Base-by-base conservation (phyloP, 2,113 vertebrate genomes). In the Pseudorasbora parva region DNA sequence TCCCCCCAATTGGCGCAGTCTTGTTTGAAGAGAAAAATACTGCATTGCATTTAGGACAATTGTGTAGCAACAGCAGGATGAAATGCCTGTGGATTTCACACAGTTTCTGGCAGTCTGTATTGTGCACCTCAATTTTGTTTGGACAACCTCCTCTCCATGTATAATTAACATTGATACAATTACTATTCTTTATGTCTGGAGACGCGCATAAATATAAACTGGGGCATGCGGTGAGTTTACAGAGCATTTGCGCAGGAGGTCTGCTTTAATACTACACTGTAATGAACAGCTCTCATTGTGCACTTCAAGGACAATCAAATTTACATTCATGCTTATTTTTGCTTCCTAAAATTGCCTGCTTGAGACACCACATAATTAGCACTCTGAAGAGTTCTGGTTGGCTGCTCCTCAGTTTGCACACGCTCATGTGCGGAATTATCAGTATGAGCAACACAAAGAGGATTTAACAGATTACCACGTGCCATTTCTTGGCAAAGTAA, bases 161-260 rank as follows among this genome's bases (percentile, higher is more conserved):
- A 90, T 93, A 94, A 93, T 93, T 93, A 94, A 89, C 88, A 87
- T 87, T 86, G 91, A 91, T 92, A 92, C 89, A 89, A 94, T 94
- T 92, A 93, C 91, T 86, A 88, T 92, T 88, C 89, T 84, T 84
- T 86, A 87, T 86, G 86, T 92, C 90, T 87, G 57, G 47, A 88
- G 89, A 90, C 87, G 86, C 78, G 86, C 80, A 88, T 90, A 91
- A 91, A 94, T 89, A 91, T 83, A 90, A 90, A 92, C 89, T 74
- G 33, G 77, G 45, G 78, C 88, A 86, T 85, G 64, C 56, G 25
- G 59, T 74, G 88, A 45, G 82, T 91, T 92, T 77, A 84, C 80
- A 85, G 88, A 90, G 90, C 90, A 90, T 93, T 92, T 93, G 90
- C 88, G 91, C 91, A 87, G 85, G 80, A 68, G 86, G 85, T 90